Evolutionary conservation across 2,797 vertebrate genomes (phyloP).

Genomic region (Tamandua tetradactyla): DNA sequence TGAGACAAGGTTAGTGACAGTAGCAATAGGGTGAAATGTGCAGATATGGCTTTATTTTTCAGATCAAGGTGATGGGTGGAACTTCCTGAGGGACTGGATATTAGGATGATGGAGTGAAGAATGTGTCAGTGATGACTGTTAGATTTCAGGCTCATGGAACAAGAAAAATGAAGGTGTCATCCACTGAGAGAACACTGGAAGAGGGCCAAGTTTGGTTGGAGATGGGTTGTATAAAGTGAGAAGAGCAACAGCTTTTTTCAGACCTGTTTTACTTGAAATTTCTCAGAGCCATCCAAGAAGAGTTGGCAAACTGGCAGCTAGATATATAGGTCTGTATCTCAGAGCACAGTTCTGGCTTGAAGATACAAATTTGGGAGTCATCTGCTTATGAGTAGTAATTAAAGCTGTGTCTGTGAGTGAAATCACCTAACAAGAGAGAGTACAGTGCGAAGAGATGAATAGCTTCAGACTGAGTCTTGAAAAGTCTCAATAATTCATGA

Average conservation of each 20-base stretch:
- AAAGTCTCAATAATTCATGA: not conserved
- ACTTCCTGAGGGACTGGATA: not conserved
- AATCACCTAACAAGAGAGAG: conserved; percentile 49
- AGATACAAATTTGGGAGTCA: conserved; percentile 58
- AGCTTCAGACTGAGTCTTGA: conserved; percentile 13
- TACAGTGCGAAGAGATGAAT: conserved; percentile 34
- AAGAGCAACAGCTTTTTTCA: conserved; percentile 26
- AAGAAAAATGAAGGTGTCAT: conserved; percentile 43
- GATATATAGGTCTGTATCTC: conserved; percentile 16
- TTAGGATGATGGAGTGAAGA: not conserved
- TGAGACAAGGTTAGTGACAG: not conserved
- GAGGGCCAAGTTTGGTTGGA: not conserved
- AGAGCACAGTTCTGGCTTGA: conserved; percentile 40
- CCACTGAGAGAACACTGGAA: not conserved
- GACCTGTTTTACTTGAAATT: conserved; percentile 45
- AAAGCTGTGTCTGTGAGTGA: conserved; percentile 47
- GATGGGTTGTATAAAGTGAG: not conserved
- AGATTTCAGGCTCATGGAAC: conserved; percentile 47
- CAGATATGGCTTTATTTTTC: not conserved
- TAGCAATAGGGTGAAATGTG: not conserved
- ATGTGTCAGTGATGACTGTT: not conserved
- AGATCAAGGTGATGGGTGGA: not conserved
- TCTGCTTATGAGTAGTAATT: conserved; percentile 38
- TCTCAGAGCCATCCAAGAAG: conserved; percentile 38
- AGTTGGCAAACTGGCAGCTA: conserved; percentile 31